Evolutionary conservation across 64 coral and sea anemone species (phyloP), one percentile per base, ranked within the genome.

Genomic region (Catalaphyllia jardinei): DNA sequence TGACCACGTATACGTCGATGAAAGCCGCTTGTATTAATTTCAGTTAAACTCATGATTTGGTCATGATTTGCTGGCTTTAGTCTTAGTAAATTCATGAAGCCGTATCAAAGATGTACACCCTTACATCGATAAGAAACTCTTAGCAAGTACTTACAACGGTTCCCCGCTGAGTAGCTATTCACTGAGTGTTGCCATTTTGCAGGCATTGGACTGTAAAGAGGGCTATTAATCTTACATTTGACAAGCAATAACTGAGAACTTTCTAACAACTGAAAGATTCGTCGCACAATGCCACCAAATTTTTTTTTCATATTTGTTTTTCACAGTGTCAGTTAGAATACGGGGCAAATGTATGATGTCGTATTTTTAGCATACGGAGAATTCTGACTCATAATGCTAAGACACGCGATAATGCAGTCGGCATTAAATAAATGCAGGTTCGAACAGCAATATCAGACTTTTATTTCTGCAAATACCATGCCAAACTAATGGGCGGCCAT

Each of bases 321-420:
- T 69, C n/a, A 27, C 24, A 10, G 22, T 69, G 6, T n/a, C 22
- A 3, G 65, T 69, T 69, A 69, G n/a, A 27, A 10, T 69, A 69
- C 65, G n/a, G 1, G 33, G 1, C 7, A n/a, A 27, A 69, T 69
- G 29, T 11, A 24, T 69, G 22, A 25, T 10, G 20, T 69, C 8
- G 65, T 69, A 69, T 69, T 69, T 69, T 69, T 69, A 69, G 65
- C 65, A 69, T 69, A 25, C 4, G 25, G 65, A 69, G 65, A n/a
- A 27, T 69, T n/a, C 65, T 69, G 65, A 69, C 22, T 69, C 65
- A 69, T 69, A 69, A 11, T 27, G 3, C 22, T 69, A 27, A 29
- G 22, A 7, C 22, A 24, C 8, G 65, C 8, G 22, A 69, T 69
- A 4, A 69, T 22, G 65, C 25, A 0, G n/a, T 69, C 65, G n/a